Percentiles rank a stretch among this genome's conserved stretches.
phyloP scores from a whole-genome alignment of 2,113 vertebrate species.

The Trochalopteron elliotii region DNA sequence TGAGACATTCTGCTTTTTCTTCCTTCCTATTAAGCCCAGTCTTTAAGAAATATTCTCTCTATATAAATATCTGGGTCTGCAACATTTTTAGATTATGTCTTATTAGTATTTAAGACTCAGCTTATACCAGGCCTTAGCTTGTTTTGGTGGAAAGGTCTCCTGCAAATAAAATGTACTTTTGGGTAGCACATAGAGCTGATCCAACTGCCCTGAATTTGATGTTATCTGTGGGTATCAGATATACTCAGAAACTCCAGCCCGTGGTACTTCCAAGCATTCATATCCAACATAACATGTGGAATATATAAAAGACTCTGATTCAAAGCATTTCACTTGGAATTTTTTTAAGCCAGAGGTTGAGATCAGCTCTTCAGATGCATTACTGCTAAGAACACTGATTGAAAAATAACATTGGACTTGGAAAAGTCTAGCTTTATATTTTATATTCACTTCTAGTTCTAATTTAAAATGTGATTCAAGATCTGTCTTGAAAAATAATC shows the following conservation, averaged over 20 bases:
- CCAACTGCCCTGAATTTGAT: background rate
- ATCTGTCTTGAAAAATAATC: constrained; percentile 10
- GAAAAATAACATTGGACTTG: background rate
- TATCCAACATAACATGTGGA: background rate
- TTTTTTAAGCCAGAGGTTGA: background rate
- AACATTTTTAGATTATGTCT: background rate
- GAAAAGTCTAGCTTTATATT: background rate
- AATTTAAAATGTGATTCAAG: background rate
- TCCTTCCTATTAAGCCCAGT: background rate
- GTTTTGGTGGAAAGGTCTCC: background rate
- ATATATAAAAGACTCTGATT: background rate
- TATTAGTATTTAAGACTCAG: background rate
- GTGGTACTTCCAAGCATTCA: background rate
- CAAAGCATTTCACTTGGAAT: background rate
- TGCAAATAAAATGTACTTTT: background rate
- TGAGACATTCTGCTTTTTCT: background rate
- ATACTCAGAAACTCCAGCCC: background rate
- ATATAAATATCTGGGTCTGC: background rate
- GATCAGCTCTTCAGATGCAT: background rate
- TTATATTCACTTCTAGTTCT: background rate
- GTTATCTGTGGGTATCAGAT: background rate
- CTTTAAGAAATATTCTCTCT: background rate
- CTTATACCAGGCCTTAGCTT: background rate
- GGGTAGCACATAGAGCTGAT: background rate
- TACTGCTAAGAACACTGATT: background rate